Base-by-base conservation (phyloP, 2,113 vertebrate genomes). In the Eclectus roratus region DNA sequence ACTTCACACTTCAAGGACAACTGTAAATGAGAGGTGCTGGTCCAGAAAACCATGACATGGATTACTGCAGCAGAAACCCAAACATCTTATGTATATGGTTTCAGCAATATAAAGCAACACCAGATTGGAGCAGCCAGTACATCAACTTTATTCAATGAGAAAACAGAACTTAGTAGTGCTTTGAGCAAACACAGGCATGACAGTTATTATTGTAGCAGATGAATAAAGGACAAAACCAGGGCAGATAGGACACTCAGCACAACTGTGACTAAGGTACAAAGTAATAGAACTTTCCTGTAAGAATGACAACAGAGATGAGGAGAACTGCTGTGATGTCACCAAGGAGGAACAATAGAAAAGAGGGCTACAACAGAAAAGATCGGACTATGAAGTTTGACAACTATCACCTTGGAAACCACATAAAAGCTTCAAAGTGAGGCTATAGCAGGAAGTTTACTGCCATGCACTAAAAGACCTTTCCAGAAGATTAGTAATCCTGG, bases 111-210 rank as follows among this genome's bases (percentile, higher is more conserved):
- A 64, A 83, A 84, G 55, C 41, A 37, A 53, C 64, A 80, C 23
- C 92, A 92, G 52, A 44, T n/a, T 80, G 89, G 31, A 78, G 91
- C 58, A 96, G 86, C 17, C 41, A 93, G 29, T 93, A 41, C 33
- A 93, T 94, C 39, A 80, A 86, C 31, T 83, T 94, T 28, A 83
- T 88, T 97, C 79, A 90, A 95, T 88, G 80, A 60, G 52, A 81
- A 93, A 85, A 79, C 84, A 80, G 47, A 85, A 56, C 15, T 91
- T 46, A 39, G 41, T n/a, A 85, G 93, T 69, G 41, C 70, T 19
- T 85, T 64, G 14, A 81, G 81, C 70, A 91, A 91, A 93, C 61
- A 74, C 73, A 74, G 73, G n/a, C 78, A 78, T 13, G 64, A 94
- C 50, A 92, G 53, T 53, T 71, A 86, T 81, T 80, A 64, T 12